phyloP scores from a whole-genome alignment of 2,888 invertebrate species.

The Abrostola tripartita region DNA sequence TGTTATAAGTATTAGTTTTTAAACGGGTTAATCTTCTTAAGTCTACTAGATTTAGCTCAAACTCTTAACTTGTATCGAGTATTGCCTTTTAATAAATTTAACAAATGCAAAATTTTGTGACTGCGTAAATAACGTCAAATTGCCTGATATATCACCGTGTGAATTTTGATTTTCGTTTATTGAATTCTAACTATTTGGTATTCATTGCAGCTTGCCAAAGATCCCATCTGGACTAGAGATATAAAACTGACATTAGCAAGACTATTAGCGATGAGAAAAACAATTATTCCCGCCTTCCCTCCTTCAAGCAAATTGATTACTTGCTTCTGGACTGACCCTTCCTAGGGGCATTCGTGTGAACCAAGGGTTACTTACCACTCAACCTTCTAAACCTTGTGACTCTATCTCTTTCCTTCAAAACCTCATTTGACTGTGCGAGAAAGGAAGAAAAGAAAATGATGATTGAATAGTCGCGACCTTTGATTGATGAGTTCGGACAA shows the following conservation, averaged over 20 bases:
- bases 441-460: slow-evolving; percentile 41
- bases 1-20: no score
- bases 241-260: slow-evolving; percentile 33
- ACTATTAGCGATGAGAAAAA: slow-evolving; percentile 50
- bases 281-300: slow-evolving; percentile 53
- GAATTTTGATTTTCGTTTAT: not conserved
- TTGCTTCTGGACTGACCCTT: slow-evolving; percentile 62
- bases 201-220: slow-evolving; percentile 31
- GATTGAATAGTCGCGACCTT: slow-evolving; percentile 59
- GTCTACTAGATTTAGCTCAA: no score
- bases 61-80: no score
- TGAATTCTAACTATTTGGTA: not conserved
- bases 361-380: slow-evolving; percentile 53
- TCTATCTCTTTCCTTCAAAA: slow-evolving; percentile 37
- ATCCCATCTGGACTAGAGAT: slow-evolving; percentile 27
- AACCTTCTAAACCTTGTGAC: slow-evolving; percentile 31
- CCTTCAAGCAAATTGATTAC: slow-evolving; percentile 70
- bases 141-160: not conserved
- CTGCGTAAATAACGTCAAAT: no score
- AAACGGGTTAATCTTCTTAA: no score
- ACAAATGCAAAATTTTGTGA: no score
- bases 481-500: slow-evolving; percentile 75
- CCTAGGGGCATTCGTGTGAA: slow-evolving; percentile 70
- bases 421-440: slow-evolving; percentile 19
- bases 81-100: no score